These are phyloP conservation scores for Caenorhabditis doughertyi DNA, from an alignment of 2,888 invertebrate species.

Conservation along the genomic window DNA sequence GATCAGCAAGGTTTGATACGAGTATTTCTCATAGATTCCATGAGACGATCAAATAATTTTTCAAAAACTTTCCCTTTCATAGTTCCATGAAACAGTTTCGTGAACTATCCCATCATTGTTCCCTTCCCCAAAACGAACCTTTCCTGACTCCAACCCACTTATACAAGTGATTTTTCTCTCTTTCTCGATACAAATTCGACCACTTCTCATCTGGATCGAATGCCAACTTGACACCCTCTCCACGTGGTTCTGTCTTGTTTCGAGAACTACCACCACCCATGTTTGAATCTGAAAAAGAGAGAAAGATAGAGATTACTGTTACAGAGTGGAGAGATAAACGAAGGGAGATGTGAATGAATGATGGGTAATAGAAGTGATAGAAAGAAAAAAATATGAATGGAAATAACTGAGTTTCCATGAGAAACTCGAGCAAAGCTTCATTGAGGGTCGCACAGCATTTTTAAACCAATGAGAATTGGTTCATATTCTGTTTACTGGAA, in stretches of 20 bases:
- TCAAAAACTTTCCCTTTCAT: no score
- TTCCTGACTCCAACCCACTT: slow-evolving; percentile 82
- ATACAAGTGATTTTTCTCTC: slow-evolving; percentile 83
- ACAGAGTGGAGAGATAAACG: not conserved
- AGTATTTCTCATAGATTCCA: no score
- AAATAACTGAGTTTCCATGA: no score
- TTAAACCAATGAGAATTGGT: no score
- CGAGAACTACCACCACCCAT: slow-evolving; percentile 57
- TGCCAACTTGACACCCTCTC: slow-evolving; percentile 65
- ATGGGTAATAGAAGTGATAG: no score
- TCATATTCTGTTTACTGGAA: no score
- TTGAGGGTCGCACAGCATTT: no score
- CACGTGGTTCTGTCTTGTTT: slow-evolving; percentile 66
- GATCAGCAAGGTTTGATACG: no score
- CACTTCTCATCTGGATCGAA: slow-evolving; percentile 83
- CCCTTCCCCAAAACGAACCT: slow-evolving; percentile 62
- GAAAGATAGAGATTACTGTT: not conserved
- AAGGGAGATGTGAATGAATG: not conserved
- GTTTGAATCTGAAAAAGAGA: slow-evolving; percentile 7
- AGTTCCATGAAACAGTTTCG: no score
- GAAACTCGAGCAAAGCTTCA: no score
- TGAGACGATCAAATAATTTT: no score
- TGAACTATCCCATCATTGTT: not conserved
- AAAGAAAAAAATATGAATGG: no score
- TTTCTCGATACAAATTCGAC: slow-evolving; percentile 82